Evolutionary conservation across 2,113 vertebrate species (phyloP).

Genomic region (Crocuta crocuta): DNA sequence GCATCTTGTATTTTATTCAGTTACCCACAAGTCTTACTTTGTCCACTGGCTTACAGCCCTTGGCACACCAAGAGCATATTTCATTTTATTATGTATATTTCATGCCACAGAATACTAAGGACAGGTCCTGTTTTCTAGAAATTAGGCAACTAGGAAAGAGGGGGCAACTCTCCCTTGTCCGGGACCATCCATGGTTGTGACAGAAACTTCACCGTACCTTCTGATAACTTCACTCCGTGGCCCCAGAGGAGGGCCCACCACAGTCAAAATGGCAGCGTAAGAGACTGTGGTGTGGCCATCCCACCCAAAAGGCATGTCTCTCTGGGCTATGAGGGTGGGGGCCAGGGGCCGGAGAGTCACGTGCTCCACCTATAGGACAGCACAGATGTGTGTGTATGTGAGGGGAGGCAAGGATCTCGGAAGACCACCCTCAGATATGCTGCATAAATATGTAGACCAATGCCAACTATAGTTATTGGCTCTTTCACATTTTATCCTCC

Average conservation of each 20-base stretch:
- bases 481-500: background rate
- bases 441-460: background rate
- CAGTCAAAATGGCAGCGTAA: background rate
- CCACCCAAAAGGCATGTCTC: background rate
- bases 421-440: background rate
- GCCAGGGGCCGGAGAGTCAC: too few relatives aligned
- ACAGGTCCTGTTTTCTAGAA: background rate
- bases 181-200: background rate
- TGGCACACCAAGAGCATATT: background rate
- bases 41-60: background rate
- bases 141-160: background rate
- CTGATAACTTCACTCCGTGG: background rate
- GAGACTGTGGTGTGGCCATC: background rate
- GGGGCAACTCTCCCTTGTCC: background rate
- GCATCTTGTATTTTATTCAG: background rate
- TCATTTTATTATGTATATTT: background rate
- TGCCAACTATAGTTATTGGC: background rate
- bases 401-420: background rate
- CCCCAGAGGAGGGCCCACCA: background rate
- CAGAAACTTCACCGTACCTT: background rate
- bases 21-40: background rate
- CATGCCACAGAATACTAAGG: background rate
- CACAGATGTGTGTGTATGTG: background rate
- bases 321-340: background rate
- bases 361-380: background rate